Evolutionary conservation across 2,888 invertebrate species (phyloP).

Genomic region (Hypercompe scribonia): DNA sequence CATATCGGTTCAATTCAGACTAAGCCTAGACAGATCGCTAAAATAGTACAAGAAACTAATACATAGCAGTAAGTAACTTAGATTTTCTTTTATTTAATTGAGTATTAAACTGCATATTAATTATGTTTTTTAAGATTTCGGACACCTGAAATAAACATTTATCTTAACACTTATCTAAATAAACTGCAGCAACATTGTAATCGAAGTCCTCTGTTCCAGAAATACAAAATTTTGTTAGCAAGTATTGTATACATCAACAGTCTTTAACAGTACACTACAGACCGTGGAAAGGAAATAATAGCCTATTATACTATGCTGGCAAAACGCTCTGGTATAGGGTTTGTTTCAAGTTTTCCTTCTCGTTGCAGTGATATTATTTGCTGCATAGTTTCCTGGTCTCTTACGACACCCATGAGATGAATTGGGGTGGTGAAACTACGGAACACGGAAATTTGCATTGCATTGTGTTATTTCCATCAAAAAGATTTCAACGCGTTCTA

Average conservation of each 20-base stretch:
- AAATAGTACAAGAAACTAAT: not conserved
- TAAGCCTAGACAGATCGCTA: not conserved
- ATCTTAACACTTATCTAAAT: not conserved
- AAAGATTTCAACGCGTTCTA: slow-evolving; percentile 52
- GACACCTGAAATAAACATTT: not conserved
- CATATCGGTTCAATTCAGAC: not conserved
- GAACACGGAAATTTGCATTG: no score
- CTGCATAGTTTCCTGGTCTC: no score
- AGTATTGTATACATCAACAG: no score
- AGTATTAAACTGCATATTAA: not conserved
- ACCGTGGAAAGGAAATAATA: no score
- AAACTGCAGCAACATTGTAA: no score
- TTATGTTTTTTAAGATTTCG: not conserved
- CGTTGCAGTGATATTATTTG: no score
- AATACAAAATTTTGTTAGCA: not conserved
- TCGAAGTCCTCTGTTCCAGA: not conserved
- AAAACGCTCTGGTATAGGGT: no score
- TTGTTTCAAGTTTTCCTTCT: no score
- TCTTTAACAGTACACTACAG: no score
- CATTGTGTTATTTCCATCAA: slow-evolving; percentile 15
- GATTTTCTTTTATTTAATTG: not conserved
- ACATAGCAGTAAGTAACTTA: not conserved
- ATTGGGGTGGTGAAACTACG: no score
- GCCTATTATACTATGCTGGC: no score
- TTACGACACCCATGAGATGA: no score